Percentiles rank a stretch among this genome's conserved stretches.
Evolutionary conservation across 1,140 invertebrate genomes (phyloP).

Genomic region (Oryzaephilus surinamensis): DNA sequence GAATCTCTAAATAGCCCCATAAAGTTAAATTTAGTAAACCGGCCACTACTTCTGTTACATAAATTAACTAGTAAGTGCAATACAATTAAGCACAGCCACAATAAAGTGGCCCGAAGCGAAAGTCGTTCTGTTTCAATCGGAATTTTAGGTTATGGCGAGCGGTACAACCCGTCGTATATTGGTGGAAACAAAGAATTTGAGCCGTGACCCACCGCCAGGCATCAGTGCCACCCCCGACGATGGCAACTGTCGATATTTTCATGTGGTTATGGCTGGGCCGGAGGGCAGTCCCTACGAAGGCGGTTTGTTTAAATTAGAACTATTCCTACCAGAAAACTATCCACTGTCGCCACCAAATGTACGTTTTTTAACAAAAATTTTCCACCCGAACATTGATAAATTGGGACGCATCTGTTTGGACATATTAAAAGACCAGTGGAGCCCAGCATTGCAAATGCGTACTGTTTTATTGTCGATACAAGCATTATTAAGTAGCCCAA

Average conservation of each 20-base stretch:
- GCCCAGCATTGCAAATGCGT: constrained; percentile 67
- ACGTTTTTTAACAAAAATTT: constrained; percentile 67
- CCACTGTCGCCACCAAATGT: constrained; percentile 72
- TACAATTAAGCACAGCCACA: too few relatives aligned
- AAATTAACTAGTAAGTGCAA: too few relatives aligned
- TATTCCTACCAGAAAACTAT: constrained; percentile 72
- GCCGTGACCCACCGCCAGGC: constrained; percentile 53
- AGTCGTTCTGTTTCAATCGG: too few relatives aligned
- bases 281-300: constrained; percentile 60
- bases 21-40: too few relatives aligned
- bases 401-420: constrained; percentile 68
- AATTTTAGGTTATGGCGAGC: constrained; percentile 21
- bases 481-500: constrained; percentile 62
- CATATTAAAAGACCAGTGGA: constrained; percentile 78
- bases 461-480: constrained; percentile 71
- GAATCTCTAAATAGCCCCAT: too few relatives aligned
- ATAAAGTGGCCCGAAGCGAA: too few relatives aligned
- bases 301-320: constrained; percentile 65
- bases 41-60: too few relatives aligned
- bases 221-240: constrained; percentile 68
- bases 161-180: constrained; percentile 30
- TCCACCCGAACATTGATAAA: constrained; percentile 76
- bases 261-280: constrained; percentile 60
- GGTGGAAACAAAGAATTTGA: constrained; percentile 33
- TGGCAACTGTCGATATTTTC: constrained; percentile 63